A percentile compares a stretch with the other conserved stretches of the same genome.
Conservation (phyloP, 2,888 invertebrate species). For the Cephus rjabovi region DNA sequence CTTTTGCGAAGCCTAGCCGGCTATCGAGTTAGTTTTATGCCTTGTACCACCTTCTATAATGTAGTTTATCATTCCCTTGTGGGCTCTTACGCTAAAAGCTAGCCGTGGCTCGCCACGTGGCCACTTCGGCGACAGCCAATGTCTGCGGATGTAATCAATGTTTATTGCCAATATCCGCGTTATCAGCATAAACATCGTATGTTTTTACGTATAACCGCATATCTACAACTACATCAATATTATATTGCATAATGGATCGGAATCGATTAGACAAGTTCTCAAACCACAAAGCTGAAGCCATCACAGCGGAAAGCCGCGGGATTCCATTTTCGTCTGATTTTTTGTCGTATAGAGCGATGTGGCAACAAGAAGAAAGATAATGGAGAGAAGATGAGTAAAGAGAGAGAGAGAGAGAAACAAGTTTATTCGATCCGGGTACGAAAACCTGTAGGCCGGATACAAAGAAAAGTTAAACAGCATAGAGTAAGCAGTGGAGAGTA, state of each 20-base stretch:
- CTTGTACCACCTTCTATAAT: conserved; percentile 28
- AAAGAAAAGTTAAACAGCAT: too few species aligned
- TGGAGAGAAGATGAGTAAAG: not conserved
- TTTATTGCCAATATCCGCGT: not conserved
- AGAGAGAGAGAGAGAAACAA: too few species aligned
- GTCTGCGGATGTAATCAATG: not conserved
- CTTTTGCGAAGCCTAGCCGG: conserved; percentile 29
- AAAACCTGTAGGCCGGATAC: too few species aligned
- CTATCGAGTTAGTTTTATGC: conserved; percentile 35
- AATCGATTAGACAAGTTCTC: not conserved
- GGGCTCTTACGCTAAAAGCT: conserved; percentile 25
- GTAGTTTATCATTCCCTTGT: conserved; percentile 36
- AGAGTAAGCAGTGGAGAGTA: too few species aligned
- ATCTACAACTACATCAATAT: not conserved
- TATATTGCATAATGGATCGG: not conserved
- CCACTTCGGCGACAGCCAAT: not conserved
- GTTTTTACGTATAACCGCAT: not conserved
- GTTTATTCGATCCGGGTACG: too few species aligned
- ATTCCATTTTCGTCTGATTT: not conserved
- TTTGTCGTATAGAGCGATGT: not conserved
- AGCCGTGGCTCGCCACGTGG: not conserved
- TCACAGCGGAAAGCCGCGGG: not conserved
- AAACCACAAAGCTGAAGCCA: not conserved
- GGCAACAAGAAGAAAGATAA: not conserved
- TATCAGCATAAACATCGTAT: not conserved